Evolutionary conservation across 2,888 invertebrate genomes (phyloP).

Genomic region (Erpobdella octoculata): DNA sequence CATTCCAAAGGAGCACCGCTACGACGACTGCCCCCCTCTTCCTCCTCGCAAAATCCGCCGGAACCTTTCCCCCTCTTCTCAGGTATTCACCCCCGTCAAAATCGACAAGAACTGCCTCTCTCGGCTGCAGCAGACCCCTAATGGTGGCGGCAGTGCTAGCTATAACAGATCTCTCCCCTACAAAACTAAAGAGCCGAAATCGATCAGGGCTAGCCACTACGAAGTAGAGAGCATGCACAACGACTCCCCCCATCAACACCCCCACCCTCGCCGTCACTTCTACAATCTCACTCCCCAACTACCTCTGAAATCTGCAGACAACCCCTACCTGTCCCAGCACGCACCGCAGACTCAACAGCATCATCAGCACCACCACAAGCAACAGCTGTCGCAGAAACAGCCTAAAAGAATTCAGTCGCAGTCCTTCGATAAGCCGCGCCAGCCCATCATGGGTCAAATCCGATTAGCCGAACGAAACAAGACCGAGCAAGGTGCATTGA

Average conservation of each 20-base stretch:
- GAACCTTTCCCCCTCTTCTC: not conserved
- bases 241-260: no score
- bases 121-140: not conserved
- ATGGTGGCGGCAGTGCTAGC: no score
- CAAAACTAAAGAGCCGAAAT: no score
- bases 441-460: slow-evolving; percentile 4
- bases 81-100: not conserved
- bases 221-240: not conserved
- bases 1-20: not conserved
- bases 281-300: slow-evolving; percentile 9
- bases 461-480: slow-evolving; percentile 3
- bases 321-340: not conserved
- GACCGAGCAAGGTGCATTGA: not conserved
- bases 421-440: slow-evolving; percentile 7
- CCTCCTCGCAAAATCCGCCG: slow-evolving; percentile 4
- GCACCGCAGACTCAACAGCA: not conserved
- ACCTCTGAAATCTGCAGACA: slow-evolving; percentile 5
- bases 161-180: no score
- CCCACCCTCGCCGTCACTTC: no score
- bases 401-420: not conserved
- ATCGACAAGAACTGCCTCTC: not conserved
- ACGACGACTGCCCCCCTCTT: not conserved
- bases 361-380: no score
- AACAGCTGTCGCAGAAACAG: not conserved
- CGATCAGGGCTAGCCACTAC: not conserved